Base-by-base conservation (phyloP, 2,888 invertebrate species). In the Cryptophagus acutangulus region DNA sequence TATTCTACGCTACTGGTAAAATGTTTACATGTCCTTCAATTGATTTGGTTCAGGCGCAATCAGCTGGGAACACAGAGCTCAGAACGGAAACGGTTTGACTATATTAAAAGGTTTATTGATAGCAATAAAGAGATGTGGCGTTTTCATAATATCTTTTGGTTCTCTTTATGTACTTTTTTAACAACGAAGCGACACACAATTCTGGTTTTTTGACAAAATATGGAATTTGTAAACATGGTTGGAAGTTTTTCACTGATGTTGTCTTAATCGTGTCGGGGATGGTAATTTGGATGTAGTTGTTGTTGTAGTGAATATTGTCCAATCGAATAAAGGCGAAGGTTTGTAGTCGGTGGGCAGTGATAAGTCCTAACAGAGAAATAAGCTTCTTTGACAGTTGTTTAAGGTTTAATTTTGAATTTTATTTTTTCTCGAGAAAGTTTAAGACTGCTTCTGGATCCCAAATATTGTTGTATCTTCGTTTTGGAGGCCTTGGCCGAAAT, bases 361-460 rank as follows among this genome's bases (percentile, higher is more conserved):
- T 20, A 8, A 20, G 9, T 9, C 6, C 9, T 20, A 20, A 20
- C 20, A 20, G 20, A 20, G 6, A 20, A 6, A 9, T 20, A 9
- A 20, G 9, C 6, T 20, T 20, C 9, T 6, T 20, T 20, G 20
- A 20, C 20, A 20, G 20, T 20, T 20, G 20, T 20, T 20, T 20
- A 9, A 20, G 9, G 6, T 6, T 8, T 8, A 20, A 9, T 8
- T 9, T 20, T 20, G 20, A 20, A 20, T 20, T 20, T 9, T 20
- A n/a, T 25, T 15, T 2, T 2, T n/a, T 25, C 1, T 13, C 17
- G 17, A 38, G 26, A 17, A 29, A 38, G 15, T 38, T 20, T 3
- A 41, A 12, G 12, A 41, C 25, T 14, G 17, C 1, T 6, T 16
- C 2, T 18, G 36, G 33, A 16, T 41, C 33, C 41, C 41, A 41